phyloP scores from a whole-genome alignment of 2,797 vertebrate genomes.

The Neosilurus hyrtlii region DNA sequence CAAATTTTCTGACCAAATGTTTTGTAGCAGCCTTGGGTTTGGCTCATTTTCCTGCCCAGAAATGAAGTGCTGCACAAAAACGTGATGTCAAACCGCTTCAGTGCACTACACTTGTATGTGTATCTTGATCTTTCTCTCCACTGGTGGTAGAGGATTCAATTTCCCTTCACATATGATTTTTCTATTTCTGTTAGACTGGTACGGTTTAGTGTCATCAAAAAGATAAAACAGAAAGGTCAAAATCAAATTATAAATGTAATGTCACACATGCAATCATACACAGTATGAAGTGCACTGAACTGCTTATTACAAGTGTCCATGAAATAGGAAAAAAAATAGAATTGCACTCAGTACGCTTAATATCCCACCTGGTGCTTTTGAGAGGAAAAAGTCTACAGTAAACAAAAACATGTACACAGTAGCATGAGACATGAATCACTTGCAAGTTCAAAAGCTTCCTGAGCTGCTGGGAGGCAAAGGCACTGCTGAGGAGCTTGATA shows the following conservation, averaged over 20 bases:
- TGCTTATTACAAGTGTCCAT: too few species aligned
- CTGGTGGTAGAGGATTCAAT: conserved; percentile 14
- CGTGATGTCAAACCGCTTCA: background rate
- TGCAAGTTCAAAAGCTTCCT: background rate
- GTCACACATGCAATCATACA: too few species aligned
- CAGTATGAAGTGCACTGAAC: too few species aligned
- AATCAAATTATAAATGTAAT: too few species aligned
- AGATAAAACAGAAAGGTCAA: conserved; percentile 5
- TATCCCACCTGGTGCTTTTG: conserved; percentile 1
- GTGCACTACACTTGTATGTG: background rate
- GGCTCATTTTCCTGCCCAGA: too few species aligned
- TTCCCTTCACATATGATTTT: conserved; percentile 32
- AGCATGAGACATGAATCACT: background rate
- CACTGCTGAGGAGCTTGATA: background rate
- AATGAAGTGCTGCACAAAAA: background rate
- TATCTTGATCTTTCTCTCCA: background rate
- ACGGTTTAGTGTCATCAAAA: conserved; percentile 1
- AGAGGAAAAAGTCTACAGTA: conserved; percentile 1
- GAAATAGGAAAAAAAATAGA: too few species aligned
- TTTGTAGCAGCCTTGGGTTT: too few species aligned
- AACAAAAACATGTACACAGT: conserved; percentile 19
- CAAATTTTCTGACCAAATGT: too few species aligned
- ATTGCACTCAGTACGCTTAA: background rate
- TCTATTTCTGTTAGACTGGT: background rate
- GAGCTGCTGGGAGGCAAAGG: background rate